These are phyloP conservation scores for Eulemur rufifrons DNA, from an alignment of 2,113 vertebrate genomes.

Conservation along the genomic window DNA sequence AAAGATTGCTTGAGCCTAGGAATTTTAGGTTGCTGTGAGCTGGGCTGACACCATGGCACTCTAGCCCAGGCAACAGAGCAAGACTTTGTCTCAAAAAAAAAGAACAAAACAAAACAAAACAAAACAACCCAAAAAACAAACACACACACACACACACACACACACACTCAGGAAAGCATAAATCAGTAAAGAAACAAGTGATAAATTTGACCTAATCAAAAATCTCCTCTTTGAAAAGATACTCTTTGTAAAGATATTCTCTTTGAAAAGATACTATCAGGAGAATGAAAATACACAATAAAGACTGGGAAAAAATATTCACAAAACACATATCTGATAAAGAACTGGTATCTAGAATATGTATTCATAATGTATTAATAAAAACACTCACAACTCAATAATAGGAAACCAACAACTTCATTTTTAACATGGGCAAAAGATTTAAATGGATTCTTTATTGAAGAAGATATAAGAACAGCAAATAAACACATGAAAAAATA, in stretches of 20 bases:
- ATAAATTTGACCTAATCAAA: neutral
- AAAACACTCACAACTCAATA: neutral
- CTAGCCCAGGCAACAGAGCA: too few species aligned
- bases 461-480: neutral
- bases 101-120: too few species aligned
- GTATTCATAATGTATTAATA: neutral
- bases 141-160: too few species aligned
- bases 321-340: neutral
- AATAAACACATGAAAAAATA: neutral
- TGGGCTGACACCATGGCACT: too few species aligned
- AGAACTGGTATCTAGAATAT: neutral
- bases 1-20: too few species aligned
- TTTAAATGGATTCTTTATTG: neutral
- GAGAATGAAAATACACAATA: neutral
- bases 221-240: neutral
- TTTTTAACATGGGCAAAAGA: neutral
- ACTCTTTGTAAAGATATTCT: neutral
- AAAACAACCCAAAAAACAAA: too few species aligned
- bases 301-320: neutral
- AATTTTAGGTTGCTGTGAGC: too few species aligned
- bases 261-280: neutral
- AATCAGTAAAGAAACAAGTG: neutral
- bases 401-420: neutral
- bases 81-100: too few species aligned
- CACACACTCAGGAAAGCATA: neutral